These are phyloP conservation scores for Paedocypris micromegethes DNA, from an alignment of 2,797 vertebrate genomes.

Conservation along the genomic window DNA sequence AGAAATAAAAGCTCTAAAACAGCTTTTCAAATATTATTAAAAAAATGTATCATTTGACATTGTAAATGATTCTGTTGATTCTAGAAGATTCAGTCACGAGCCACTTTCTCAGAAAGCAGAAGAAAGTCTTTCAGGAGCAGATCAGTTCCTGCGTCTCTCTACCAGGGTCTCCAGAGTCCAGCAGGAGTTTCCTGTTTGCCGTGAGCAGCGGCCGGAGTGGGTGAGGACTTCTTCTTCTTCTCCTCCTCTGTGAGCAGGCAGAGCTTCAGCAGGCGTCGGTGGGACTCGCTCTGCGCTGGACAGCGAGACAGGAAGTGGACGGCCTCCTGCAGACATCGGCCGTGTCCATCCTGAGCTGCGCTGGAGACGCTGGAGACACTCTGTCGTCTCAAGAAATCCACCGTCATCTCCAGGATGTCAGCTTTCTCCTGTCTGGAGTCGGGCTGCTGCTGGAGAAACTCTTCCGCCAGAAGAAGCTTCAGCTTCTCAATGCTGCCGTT, in stretches of 20 bases:
- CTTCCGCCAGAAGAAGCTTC: conserved; percentile 70
- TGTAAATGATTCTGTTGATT: not conserved
- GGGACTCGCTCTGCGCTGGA: conserved; percentile 63
- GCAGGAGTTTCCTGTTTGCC: conserved; percentile 55
- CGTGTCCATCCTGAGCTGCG: conserved; percentile 68
- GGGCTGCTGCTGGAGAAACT: conserved; percentile 64
- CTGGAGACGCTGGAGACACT: conserved; percentile 49
- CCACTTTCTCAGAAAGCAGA: conserved; percentile 26
- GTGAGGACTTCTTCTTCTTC: conserved; percentile 47
- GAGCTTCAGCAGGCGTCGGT: conserved; percentile 68
- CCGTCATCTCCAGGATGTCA: conserved; percentile 51
- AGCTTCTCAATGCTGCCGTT: conserved; percentile 75
- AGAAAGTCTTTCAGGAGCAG: conserved; percentile 26
- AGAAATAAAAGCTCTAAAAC: not conserved
- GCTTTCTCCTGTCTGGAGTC: conserved; percentile 57
- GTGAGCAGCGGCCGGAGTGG: conserved; percentile 53
- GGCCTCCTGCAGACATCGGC: conserved; percentile 75
- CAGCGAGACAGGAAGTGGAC: conserved; percentile 74
- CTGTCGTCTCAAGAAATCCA: conserved; percentile 42
- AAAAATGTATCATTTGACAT: not conserved
- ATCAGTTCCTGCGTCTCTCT: conserved; percentile 54
- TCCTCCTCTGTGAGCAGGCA: conserved; percentile 66
- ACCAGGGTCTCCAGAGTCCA: conserved; percentile 76
- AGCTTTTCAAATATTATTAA: not conserved
- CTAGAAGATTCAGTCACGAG: conserved; percentile 34